A percentile compares a stretch with the other conserved stretches of the same genome.
Evolutionary conservation across 2,888 invertebrate species (phyloP).

Genomic region (Copidosoma aretas): DNA sequence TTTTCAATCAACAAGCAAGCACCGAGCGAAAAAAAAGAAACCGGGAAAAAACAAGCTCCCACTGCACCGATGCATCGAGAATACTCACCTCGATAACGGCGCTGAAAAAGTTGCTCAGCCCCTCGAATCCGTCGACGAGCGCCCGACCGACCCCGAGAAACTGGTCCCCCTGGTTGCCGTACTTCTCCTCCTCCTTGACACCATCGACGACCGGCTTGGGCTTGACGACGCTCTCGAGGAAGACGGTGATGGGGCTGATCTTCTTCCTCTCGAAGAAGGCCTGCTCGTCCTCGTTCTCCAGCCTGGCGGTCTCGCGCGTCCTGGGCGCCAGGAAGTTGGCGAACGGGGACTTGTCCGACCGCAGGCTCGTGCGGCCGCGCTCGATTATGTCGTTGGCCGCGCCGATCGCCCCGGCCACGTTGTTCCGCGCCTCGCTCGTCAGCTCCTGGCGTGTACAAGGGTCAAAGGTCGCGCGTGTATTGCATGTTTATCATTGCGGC

Average conservation of each 20-base stretch:
- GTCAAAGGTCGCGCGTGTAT: too few species aligned
- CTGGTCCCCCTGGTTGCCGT: constrained; percentile 77
- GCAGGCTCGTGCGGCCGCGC: constrained; percentile 35
- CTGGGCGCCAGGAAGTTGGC: constrained; percentile 36
- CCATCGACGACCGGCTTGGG: constrained; percentile 78
- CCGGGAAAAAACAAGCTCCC: too few species aligned
- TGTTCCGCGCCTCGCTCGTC: constrained; percentile 50
- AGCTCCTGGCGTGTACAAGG: constrained; percentile 44
- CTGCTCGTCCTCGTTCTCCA: constrained; percentile 52
- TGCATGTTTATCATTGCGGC: too few species aligned
- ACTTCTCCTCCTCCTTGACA: constrained; percentile 79
- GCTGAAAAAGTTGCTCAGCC: constrained; percentile 72
- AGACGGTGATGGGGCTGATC: constrained; percentile 43
- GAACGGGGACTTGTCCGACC: constrained; percentile 38
- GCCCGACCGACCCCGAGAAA: constrained; percentile 70
- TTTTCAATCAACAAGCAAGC: too few species aligned
- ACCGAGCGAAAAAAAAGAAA: too few species aligned
- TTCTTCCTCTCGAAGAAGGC: constrained; percentile 49
- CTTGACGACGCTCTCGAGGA: constrained; percentile 56
- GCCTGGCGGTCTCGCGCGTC: constrained; percentile 49
- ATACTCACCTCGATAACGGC: constrained; percentile 70
- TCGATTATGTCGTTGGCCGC: constrained; percentile 44
- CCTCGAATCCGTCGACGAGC: constrained; percentile 73
- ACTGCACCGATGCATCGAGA: too few species aligned
- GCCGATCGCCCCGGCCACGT: constrained; percentile 47